These are phyloP conservation scores for Amiota mariae DNA, from an alignment of 2,888 invertebrate genomes.

Conservation along the genomic window DNA sequence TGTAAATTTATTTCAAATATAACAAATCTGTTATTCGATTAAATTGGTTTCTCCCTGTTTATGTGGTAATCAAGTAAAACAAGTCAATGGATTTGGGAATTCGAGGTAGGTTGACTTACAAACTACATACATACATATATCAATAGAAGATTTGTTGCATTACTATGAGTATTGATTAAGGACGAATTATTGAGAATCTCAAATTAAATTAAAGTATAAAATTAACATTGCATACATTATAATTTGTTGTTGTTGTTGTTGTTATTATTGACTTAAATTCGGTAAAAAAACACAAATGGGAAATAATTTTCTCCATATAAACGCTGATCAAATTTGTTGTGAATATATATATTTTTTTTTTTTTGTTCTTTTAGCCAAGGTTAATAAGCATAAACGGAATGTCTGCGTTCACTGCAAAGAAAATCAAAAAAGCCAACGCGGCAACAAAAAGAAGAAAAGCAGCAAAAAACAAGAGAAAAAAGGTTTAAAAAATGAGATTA, in stretches of 20 bases:
- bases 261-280: neutral
- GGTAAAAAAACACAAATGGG: neutral
- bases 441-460: slow-evolving; percentile 16
- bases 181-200: neutral
- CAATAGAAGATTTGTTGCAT: too few species aligned
- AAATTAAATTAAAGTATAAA: neutral
- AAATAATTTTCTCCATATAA: too few species aligned
- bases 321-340: too few species aligned
- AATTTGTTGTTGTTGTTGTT: neutral
- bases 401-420: slow-evolving; percentile 51
- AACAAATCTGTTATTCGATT: too few species aligned
- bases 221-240: neutral
- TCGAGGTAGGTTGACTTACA: slow-evolving; percentile 21
- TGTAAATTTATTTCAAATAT: too few species aligned
- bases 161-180: neutral
- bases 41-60: too few species aligned
- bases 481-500: too few species aligned
- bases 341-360: too few species aligned
- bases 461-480: slow-evolving; percentile 6
- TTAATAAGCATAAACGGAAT: slow-evolving; percentile 50
- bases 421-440: slow-evolving; percentile 31
- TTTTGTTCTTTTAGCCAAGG: neutral
- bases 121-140: neutral
- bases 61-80: too few species aligned
- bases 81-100: neutral